phyloP scores from a whole-genome alignment of 2,113 vertebrate genomes.

The Hemiscyllium ocellatum region DNA sequence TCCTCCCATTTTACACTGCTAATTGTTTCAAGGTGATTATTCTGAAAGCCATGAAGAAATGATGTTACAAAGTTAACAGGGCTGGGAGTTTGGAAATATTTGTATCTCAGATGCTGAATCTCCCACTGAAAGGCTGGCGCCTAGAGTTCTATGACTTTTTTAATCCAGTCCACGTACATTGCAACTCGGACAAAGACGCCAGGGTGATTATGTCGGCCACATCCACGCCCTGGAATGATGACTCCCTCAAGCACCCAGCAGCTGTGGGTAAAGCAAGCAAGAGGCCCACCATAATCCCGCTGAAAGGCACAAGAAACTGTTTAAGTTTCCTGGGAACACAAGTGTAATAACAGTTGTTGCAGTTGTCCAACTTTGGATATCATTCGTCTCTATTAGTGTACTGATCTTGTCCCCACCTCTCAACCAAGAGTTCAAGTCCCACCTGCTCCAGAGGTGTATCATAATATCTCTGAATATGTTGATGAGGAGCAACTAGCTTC shows the following conservation, averaged over 20 bases:
- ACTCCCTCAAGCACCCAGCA: conserved; percentile 96
- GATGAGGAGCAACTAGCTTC: too few relatives aligned
- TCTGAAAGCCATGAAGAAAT: neutral
- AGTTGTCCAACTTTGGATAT: too few relatives aligned
- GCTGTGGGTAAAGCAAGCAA: conserved; percentile 80
- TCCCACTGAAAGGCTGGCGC: neutral
- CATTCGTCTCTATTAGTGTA: too few relatives aligned
- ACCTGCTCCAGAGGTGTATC: too few relatives aligned
- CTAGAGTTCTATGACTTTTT: conserved; percentile 80
- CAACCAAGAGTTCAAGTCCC: too few relatives aligned
- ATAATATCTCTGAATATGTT: too few relatives aligned
- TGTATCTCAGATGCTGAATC: neutral
- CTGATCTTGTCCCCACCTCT: too few relatives aligned
- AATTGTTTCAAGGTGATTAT: neutral
- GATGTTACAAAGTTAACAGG: neutral
- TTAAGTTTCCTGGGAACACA: neutral
- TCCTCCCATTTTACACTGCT: neutral
- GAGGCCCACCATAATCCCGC: conserved; percentile 87
- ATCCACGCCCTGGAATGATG: conserved; percentile 84
- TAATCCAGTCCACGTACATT: conserved; percentile 87
- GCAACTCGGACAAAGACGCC: conserved; percentile 84
- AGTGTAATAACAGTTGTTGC: neutral
- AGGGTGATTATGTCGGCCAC: conserved; percentile 74
- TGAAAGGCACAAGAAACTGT: conserved; percentile 46
- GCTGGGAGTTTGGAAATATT: neutral